Conservation (phyloP, 2,113 vertebrate genomes). For the Percina caprodes region DNA sequence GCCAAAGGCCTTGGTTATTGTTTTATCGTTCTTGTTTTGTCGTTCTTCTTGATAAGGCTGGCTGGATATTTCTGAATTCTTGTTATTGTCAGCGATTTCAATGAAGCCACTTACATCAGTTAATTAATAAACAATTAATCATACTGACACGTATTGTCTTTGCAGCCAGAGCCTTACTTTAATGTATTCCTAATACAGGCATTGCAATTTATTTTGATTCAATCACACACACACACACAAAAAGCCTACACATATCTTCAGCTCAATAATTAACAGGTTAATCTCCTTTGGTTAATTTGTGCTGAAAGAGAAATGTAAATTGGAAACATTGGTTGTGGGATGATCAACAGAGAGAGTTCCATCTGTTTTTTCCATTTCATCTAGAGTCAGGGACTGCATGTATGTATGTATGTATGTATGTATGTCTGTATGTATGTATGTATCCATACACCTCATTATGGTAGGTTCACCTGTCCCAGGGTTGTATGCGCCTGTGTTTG, state of each 20-base stretch:
- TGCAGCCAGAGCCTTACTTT: background rate
- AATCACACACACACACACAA: no score
- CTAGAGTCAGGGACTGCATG: background rate
- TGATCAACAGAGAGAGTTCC: background rate
- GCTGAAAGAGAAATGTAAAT: background rate
- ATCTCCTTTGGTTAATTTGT: background rate
- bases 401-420: no score
- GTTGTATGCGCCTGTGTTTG: background rate
- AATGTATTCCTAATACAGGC: background rate
- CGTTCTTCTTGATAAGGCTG: no score
- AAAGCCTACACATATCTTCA: no score
- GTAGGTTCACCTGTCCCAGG: constrained; percentile 33
- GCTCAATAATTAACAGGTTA: background rate
- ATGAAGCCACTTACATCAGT: background rate
- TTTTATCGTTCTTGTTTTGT: background rate
- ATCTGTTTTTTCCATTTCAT: background rate
- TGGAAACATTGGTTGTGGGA: no score
- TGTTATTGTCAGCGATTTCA: background rate
- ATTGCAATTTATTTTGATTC: no score
- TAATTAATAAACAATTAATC: no score
- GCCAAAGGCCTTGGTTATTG: background rate
- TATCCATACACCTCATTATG: background rate
- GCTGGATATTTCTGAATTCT: background rate
- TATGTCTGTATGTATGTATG: no score
- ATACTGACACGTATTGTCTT: background rate